phyloP scores from a whole-genome alignment of 2,888 invertebrate genomes.

The Xestia ashworthii region DNA sequence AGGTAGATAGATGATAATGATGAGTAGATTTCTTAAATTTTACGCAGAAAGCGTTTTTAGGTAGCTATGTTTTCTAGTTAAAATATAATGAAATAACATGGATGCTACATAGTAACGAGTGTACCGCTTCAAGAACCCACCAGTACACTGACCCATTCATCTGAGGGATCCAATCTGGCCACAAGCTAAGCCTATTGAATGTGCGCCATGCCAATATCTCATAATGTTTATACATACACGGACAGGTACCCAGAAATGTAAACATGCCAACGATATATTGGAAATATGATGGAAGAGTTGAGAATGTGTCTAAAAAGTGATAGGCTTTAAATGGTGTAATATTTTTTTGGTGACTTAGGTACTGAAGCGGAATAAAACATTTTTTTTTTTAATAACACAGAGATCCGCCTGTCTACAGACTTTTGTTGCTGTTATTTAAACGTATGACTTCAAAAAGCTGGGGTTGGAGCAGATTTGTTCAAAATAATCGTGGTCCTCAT shows the following conservation, averaged over 20 bases:
- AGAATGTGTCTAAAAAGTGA: background rate
- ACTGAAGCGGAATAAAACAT: background rate
- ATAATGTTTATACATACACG: background rate
- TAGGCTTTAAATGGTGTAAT: background rate
- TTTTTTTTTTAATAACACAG: background rate
- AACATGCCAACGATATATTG: conserved; percentile 6
- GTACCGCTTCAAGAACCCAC: conserved; percentile 9
- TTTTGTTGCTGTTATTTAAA: background rate
- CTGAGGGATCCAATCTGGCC: conserved; percentile 59
- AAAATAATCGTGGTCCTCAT: background rate
- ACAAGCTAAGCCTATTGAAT: conserved; percentile 61
- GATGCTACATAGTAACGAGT: background rate
- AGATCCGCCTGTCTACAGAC: background rate
- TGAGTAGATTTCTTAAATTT: background rate
- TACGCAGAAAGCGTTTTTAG: background rate
- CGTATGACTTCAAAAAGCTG: no score
- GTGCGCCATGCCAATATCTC: conserved; percentile 33
- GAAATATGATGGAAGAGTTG: background rate
- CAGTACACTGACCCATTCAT: conserved; percentile 49
- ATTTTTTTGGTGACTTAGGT: background rate
- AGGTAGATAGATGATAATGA: background rate
- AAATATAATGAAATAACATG: conserved; percentile 8
- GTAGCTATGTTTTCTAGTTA: background rate
- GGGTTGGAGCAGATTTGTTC: background rate
- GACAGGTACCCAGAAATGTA: background rate